phyloP scores from a whole-genome alignment of 2,113 vertebrate species.

The Scophthalmus maximus region DNA sequence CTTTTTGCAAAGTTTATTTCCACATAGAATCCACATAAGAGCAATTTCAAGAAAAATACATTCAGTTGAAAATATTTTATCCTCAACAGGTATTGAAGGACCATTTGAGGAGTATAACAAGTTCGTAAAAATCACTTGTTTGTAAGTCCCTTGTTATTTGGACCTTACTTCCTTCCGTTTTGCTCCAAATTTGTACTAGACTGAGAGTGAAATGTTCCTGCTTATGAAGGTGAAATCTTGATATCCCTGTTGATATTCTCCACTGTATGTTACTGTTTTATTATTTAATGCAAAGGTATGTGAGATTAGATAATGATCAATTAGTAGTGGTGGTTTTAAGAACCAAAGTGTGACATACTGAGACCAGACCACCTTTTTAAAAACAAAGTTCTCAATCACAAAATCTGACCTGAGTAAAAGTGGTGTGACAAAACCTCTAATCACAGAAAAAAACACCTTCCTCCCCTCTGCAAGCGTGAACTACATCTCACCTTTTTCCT shows the following conservation, averaged over 20 bases:
- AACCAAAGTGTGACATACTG: slow-evolving; percentile 47
- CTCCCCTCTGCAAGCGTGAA: neutral
- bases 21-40: slow-evolving; percentile 79
- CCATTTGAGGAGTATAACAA: slow-evolving; percentile 87
- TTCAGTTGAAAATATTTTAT: slow-evolving; percentile 88
- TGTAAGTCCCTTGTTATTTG: slow-evolving; percentile 88
- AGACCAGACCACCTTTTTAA: slow-evolving; percentile 45
- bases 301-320: slow-evolving; percentile 49
- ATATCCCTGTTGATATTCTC: slow-evolving; percentile 67
- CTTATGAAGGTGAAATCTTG: slow-evolving; percentile 70
- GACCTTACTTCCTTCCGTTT: slow-evolving; percentile 83
- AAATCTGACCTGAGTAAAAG: slow-evolving; percentile 63
- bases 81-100: slow-evolving; percentile 88
- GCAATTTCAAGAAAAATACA: slow-evolving; percentile 72
- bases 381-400: slow-evolving; percentile 54
- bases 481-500: slow-evolving; percentile 39
- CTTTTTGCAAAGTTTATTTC: slow-evolving; percentile 76
- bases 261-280: slow-evolving; percentile 68
- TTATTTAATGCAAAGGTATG: slow-evolving; percentile 64
- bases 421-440: slow-evolving; percentile 71
- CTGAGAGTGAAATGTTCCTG: slow-evolving; percentile 76
- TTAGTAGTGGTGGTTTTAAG: slow-evolving; percentile 59
- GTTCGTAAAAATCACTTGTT: slow-evolving; percentile 87
- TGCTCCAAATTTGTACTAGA: slow-evolving; percentile 79
- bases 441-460: slow-evolving; percentile 60